phyloP scores from a whole-genome alignment of 2,797 vertebrate species.

The Myiotriccus ornatus region DNA sequence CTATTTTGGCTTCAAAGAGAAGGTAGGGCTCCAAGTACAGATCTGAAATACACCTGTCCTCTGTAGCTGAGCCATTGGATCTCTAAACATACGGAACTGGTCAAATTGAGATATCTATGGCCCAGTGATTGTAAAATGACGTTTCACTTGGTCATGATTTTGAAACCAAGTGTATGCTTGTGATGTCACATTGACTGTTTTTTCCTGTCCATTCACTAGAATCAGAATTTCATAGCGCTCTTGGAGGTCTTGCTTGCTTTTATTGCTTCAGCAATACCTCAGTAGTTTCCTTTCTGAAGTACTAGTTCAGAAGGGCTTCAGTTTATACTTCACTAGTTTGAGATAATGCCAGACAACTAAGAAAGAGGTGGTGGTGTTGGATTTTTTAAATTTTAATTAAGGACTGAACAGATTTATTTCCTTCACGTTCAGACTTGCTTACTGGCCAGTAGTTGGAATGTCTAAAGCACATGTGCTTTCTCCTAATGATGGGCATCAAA shows the following conservation, averaged over 20 bases:
- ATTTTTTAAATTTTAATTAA: not conserved
- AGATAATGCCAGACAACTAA: not conserved
- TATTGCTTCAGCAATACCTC: not conserved
- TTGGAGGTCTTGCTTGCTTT: not conserved
- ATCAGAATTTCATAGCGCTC: not conserved
- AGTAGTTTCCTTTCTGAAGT: not conserved
- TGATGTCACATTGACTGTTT: not conserved
- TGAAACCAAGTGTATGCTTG: not conserved
- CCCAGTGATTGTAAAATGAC: not conserved
- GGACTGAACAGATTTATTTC: not conserved
- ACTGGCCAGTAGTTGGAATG: not conserved
- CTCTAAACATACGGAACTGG: not conserved
- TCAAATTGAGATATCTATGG: not conserved
- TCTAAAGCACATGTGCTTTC: not conserved
- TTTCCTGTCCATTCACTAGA: not conserved
- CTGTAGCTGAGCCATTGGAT: not conserved
- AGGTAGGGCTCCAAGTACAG: constrained; percentile 73
- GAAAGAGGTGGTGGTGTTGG: not conserved
- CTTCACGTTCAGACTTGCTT: not conserved
- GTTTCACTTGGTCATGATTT: not conserved
- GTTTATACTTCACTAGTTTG: not conserved
- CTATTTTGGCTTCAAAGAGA: constrained; percentile 91
- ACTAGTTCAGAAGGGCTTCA: not conserved
- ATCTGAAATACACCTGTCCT: not conserved
- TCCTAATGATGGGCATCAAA: not conserved